Base-by-base conservation (phyloP, 2,113 vertebrate species). In the Saccopteryx bilineata region DNA sequence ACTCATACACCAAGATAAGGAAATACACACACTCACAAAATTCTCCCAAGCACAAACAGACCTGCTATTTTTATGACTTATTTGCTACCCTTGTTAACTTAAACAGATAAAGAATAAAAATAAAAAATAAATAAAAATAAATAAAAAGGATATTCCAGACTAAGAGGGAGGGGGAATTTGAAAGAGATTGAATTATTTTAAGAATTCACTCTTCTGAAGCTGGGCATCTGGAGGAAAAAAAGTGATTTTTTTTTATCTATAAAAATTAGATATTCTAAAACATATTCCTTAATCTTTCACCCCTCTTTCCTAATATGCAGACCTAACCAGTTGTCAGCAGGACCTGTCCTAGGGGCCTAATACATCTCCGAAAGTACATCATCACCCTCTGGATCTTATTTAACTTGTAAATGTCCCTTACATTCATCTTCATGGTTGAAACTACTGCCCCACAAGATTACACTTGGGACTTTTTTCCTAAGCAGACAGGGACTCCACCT, bases 111-210 rank as follows among this genome's bases (percentile, higher is more conserved):
- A 39, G 39, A 39, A 39, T 39, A 39, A 39, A 39, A 39, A 39
- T 39, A 39, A 39, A 39, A 39, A 39, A 39, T n/a, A n/a, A 39
- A 39, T 39, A 39, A 39, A 39, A 39, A 39, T 39, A 39, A 39
- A 39, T 39, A 39, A 39, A 39, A 39, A 39, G 39, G 39, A 39
- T 39, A 39, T 39, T 39, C 3, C 86, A 87, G 26, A 96, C 31
- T 95, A 68, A 93, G 46, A 71, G 33, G 24, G 48, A 91, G 28
- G n/a, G 87, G 31, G 14, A 24, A 78, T 96, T 82, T 60, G 14
- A 39, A 91, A 97, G 56, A 68, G 46, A 28, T 11, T 96, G 86
- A 94, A 86, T 96, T 94, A 93, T 94, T 95, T 95, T 79, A 95
- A 92, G 68, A 95, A 87, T 65, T 91, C 88, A 80, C n/a, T 95